These are phyloP conservation scores for Brachyrhaphis roseni DNA, from an alignment of 2,797 vertebrate species.

Conservation along the genomic window DNA sequence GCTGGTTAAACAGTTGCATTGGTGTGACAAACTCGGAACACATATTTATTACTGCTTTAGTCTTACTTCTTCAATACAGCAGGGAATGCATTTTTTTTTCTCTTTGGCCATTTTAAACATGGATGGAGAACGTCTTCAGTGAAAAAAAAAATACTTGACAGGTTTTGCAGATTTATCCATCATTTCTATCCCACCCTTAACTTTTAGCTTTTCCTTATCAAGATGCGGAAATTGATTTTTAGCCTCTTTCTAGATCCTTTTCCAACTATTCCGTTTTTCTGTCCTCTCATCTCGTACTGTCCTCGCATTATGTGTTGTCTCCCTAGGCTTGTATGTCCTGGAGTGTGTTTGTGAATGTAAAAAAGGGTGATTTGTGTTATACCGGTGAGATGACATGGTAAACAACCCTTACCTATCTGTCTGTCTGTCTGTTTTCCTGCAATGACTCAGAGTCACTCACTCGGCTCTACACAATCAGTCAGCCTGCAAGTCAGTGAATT, in stretches of 20 bases:
- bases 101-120: not conserved
- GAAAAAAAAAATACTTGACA: slow-evolving; percentile 13
- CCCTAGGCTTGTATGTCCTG: slow-evolving; percentile 11
- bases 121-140: slow-evolving; percentile 14
- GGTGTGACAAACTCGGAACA: not conserved
- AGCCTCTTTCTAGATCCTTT: slow-evolving; percentile 15
- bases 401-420: slow-evolving; percentile 74
- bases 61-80: not conserved
- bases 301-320: slow-evolving; percentile 36
- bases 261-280: slow-evolving; percentile 27
- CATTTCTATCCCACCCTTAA: slow-evolving; percentile 6
- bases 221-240: slow-evolving; percentile 32
- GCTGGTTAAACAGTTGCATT: slow-evolving; percentile 6
- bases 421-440: slow-evolving; percentile 75
- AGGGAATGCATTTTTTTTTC: not conserved
- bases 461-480: slow-evolving; percentile 73
- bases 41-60: not conserved
- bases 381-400: slow-evolving; percentile 69
- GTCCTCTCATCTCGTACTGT: slow-evolving; percentile 40
- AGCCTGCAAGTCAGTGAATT: slow-evolving; percentile 81
- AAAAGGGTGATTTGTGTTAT: slow-evolving; percentile 60
- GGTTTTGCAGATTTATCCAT: slow-evolving; percentile 33
- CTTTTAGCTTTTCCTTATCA: slow-evolving; percentile 20
- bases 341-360: slow-evolving; percentile 34
- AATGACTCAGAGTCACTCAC: slow-evolving; percentile 78